These are phyloP conservation scores for Neodiprion lecontei DNA, from an alignment of 1,140 invertebrate species.

Conservation along the genomic window DNA sequence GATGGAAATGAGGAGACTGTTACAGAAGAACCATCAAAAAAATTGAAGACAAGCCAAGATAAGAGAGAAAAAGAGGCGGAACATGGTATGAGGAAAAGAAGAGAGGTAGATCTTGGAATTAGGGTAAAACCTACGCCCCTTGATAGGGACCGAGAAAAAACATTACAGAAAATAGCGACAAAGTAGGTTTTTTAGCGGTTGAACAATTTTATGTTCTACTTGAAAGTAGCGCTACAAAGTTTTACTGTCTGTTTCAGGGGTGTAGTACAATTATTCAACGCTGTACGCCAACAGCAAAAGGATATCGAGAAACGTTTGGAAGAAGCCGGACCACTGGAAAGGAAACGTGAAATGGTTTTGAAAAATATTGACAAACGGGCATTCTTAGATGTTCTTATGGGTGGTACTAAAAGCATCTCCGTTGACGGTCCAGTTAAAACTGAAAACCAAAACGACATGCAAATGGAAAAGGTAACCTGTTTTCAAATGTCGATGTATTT, in stretches of 20 bases:
- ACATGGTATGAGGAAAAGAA: conserved; percentile 57
- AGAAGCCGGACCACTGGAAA: conserved; percentile 77
- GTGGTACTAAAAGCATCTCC: conserved; percentile 64
- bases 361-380: conserved; percentile 81
- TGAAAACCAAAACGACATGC: conserved; percentile 20
- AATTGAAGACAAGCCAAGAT: conserved; percentile 8
- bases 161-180: conserved; percentile 83
- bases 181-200: conserved; percentile 53
- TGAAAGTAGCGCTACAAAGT: conserved; percentile 8
- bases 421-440: conserved; percentile 32
- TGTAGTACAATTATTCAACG: conserved; percentile 92
- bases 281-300: conserved; percentile 85
- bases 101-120: conserved; percentile 69
- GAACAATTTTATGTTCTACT: not conserved
- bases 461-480: not conserved
- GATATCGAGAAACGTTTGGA: conserved; percentile 75
- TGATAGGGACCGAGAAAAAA: conserved; percentile 77
- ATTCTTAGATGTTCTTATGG: conserved; percentile 86
- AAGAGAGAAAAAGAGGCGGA: conserved; percentile 36
- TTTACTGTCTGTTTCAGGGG: conserved; percentile 68
- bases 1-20: conserved; percentile 51
- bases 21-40: conserved; percentile 24
- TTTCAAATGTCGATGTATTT: not conserved
- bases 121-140: conserved; percentile 77
- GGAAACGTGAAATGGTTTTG: conserved; percentile 82